These are phyloP conservation scores for Daphoenositta chrysoptera DNA, from an alignment of 2,113 vertebrate genomes.

Conservation along the genomic window DNA sequence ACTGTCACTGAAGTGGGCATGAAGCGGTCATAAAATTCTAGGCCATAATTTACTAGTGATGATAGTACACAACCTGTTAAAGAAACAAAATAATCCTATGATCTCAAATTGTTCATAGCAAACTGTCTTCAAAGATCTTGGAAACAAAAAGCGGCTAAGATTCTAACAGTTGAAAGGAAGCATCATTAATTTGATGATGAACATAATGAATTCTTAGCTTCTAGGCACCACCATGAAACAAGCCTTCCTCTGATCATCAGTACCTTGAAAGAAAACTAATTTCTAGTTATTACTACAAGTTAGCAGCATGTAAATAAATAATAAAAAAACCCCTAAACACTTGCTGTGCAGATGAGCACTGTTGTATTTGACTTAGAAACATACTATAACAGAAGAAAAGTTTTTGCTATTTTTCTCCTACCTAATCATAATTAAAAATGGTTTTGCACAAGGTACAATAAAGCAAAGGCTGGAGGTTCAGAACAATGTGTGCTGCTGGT, in stretches of 20 bases:
- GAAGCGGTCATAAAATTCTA: background rate
- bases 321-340: background rate
- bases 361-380: background rate
- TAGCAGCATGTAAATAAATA: background rate
- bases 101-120: background rate
- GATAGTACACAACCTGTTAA: background rate
- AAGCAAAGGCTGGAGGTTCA: background rate
- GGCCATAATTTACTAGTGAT: background rate
- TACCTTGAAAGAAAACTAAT: background rate
- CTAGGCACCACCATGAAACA: background rate
- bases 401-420: background rate
- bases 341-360: background rate
- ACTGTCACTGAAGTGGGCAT: background rate
- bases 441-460: rapidly evolving
- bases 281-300: background rate
- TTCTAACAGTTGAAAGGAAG: background rate
- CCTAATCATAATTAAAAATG: background rate
- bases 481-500: background rate
- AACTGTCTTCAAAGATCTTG: background rate
- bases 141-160: background rate
- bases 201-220: background rate
- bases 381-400: background rate
- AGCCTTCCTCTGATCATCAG: background rate
- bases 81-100: background rate
- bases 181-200: background rate